Percentiles rank a stretch among this genome's conserved stretches.
Evolutionary conservation across 2,888 invertebrate species (phyloP).

Genomic region (Ophion ellenae): DNA sequence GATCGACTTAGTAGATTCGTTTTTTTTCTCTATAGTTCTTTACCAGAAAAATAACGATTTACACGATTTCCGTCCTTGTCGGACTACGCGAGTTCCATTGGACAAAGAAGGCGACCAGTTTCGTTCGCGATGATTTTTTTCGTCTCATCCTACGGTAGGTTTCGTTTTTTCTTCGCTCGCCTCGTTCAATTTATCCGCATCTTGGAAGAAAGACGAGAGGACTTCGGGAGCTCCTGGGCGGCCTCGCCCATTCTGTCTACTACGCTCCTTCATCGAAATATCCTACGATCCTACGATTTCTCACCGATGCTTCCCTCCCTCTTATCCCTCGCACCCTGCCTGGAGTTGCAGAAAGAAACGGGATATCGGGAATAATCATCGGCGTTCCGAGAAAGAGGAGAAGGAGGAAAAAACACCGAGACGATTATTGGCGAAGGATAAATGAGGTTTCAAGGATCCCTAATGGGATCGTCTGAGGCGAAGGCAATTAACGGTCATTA

Average conservation of each 20-base stretch:
- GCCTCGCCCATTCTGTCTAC: slow-evolving; percentile 59
- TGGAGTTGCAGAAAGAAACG: slow-evolving; percentile 5
- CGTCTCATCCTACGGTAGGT: neutral
- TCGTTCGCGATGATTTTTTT: slow-evolving; percentile 68
- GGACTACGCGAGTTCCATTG: slow-evolving; percentile 62
- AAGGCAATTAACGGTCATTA: slow-evolving; percentile 51
- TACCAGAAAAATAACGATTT: slow-evolving; percentile 35
- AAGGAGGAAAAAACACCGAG: slow-evolving; percentile 13
- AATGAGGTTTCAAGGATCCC: slow-evolving; percentile 56
- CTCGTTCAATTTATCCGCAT: slow-evolving; percentile 54
- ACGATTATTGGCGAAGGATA: slow-evolving; percentile 45
- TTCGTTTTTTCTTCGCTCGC: slow-evolving; percentile 15
- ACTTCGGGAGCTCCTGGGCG: slow-evolving; percentile 6
- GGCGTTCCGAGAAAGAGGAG: slow-evolving; percentile 51
- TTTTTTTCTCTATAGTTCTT: neutral
- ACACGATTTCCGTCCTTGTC: slow-evolving; percentile 36
- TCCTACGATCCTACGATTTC: slow-evolving; percentile 47
- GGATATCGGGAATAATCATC: slow-evolving; percentile 48
- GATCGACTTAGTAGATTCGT: neutral
- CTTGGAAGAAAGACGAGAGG: slow-evolving; percentile 15
- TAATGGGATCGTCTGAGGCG: slow-evolving; percentile 40
- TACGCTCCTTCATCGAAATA: slow-evolving; percentile 37
- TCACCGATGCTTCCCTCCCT: slow-evolving; percentile 24
- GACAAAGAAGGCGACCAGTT: slow-evolving; percentile 76
- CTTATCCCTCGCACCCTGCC: neutral